Base-by-base conservation (phyloP, 1,140 invertebrate genomes). In the Pseudomyrmex gracilis region DNA sequence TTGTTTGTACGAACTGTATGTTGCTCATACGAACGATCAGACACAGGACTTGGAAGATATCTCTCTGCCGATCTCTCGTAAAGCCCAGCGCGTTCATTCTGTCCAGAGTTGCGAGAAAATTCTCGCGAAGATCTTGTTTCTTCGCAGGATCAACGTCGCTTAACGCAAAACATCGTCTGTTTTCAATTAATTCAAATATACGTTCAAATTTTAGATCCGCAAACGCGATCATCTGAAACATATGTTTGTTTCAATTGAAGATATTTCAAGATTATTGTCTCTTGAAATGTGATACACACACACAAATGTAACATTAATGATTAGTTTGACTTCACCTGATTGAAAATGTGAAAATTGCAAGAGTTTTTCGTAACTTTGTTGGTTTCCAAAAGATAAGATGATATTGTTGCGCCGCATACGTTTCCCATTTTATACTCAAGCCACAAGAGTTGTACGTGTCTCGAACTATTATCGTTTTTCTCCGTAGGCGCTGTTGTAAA, bases 351-450 rank as follows among this genome's bases (percentile, higher is more conserved):
- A 91, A 96, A 96, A 89, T 94, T 96, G 91, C 82, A 83, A 85
- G 82, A 93, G 83, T 89, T 93, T 90, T 88, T 95, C 85, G 94
- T 95, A 13, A 96, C 95, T 87, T 95, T 92, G 73, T 95, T 95
- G 88, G 96, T 95, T 90, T 96, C 95, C 57, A 96, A 89, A 60
- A 96, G 92, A 85, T 96, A 96, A 13, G 95, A 95, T 87, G 96
- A 94, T 91, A 96, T 96, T 84, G 95, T 95, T 84, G 95, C 96
- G 82, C 96, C 96, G 77, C 94, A 95, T 71, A 96, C 95, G 64
- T 93, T 93, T 49, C 95, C 95, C 88, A 94, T 94, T 88, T 96
- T 95, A 86, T 96, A 94, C 51, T 93, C 90, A n/a, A 94, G 78
- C 70, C 90, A 91, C 8, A 94, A 74, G 2, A 94, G 85, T 58